phyloP scores from a whole-genome alignment of 2,888 invertebrate genomes.

The Parthenolecanium corni region DNA sequence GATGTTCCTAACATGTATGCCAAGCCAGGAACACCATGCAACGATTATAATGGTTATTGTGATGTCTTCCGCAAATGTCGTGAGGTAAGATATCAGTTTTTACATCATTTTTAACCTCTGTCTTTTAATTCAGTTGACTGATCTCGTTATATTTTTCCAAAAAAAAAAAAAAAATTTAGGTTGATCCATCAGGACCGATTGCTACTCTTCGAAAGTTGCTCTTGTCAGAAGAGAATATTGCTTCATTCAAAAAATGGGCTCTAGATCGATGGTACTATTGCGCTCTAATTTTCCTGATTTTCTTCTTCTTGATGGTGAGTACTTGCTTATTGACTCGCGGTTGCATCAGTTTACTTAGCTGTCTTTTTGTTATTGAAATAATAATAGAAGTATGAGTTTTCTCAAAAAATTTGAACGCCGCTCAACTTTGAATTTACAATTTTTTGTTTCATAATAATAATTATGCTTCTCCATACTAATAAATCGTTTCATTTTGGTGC shows the following conservation, averaged over 20 bases:
- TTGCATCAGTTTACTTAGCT: too few relatives aligned
- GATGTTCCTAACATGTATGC: conserved; percentile 89
- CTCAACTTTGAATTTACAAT: too few relatives aligned
- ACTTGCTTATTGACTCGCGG: background rate
- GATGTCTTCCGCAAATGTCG: conserved; percentile 66
- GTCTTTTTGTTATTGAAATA: too few relatives aligned
- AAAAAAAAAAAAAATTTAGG: conserved; percentile 44
- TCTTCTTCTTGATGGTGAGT: conserved; percentile 68
- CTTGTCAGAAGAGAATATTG: conserved; percentile 78
- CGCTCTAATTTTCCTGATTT: conserved; percentile 58
- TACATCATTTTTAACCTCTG: background rate
- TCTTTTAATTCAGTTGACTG: background rate
- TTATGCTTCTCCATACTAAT: too few relatives aligned
- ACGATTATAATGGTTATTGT: conserved; percentile 79
- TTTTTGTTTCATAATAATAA: too few relatives aligned
- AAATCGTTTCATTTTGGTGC: too few relatives aligned
- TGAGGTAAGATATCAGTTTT: conserved; percentile 43
- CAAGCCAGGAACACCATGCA: conserved; percentile 87
- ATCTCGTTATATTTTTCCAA: background rate
- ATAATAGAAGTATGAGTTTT: too few relatives aligned
- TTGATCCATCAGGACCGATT: conserved; percentile 84
- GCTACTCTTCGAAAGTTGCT: conserved; percentile 76
- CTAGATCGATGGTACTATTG: conserved; percentile 85
- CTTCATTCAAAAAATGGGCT: conserved; percentile 77
- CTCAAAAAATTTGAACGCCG: too few relatives aligned